Conservation (phyloP, 1,140 invertebrate genomes). For the Atta texana region DNA sequence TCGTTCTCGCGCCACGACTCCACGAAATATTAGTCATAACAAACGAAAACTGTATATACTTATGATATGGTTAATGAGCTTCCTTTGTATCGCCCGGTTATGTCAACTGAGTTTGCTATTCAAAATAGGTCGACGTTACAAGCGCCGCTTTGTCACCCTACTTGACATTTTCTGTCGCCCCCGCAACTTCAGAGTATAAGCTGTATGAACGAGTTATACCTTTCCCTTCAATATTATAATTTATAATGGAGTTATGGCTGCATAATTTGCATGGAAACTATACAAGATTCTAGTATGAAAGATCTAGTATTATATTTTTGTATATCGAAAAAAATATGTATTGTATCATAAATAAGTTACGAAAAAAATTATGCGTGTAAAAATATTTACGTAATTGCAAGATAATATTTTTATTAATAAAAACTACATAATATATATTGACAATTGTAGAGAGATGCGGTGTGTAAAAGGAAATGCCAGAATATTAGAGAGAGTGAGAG, state of each 20-base stretch:
- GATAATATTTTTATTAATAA: not conserved
- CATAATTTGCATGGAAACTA: not conserved
- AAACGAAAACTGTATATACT: not conserved
- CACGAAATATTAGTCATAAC: constrained; percentile 35
- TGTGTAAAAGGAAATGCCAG: not conserved
- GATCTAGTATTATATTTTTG: not conserved
- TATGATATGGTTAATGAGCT: constrained; percentile 46
- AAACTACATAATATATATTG: not conserved
- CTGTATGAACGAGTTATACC: not conserved
- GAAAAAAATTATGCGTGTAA: not conserved
- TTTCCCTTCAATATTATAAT: constrained; percentile 9
- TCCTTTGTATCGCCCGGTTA: constrained; percentile 39
- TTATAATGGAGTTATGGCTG: constrained; percentile 29
- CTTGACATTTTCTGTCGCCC: constrained; percentile 51
- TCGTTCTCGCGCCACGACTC: not conserved
- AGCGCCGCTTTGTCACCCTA: constrained; percentile 36
- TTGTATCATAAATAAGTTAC: not conserved
- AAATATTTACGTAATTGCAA: not conserved
- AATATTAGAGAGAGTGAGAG: not conserved
- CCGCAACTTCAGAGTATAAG: constrained; percentile 23
- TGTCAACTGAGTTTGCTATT: constrained; percentile 50
- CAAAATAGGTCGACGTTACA: constrained; percentile 54
- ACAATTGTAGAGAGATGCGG: not conserved
- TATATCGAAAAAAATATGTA: not conserved
- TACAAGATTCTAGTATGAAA: not conserved